phyloP scores from a whole-genome alignment of 2,797 vertebrate genomes.

The Paramormyrops hopkinsi region DNA sequence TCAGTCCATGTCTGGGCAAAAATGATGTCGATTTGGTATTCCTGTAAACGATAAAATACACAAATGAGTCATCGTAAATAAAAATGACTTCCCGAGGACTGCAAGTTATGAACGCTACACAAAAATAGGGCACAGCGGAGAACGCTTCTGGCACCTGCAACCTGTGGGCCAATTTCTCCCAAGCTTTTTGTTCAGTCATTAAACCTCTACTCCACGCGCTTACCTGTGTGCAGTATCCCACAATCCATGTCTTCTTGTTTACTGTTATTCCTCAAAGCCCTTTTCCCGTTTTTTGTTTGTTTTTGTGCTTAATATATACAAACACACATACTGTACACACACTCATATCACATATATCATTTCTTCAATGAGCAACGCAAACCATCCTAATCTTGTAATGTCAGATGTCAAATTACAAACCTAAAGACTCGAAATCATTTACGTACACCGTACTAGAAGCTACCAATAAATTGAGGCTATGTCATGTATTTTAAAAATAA shows the following conservation, averaged over 20 bases:
- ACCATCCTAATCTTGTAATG: background rate
- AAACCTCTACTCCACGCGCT: background rate
- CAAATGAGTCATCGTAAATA: background rate
- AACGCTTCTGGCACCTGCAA: background rate
- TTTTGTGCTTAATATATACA: background rate
- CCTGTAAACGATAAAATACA: constrained; percentile 60
- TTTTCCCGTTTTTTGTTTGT: background rate
- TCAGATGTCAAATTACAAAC: background rate
- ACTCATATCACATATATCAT: background rate
- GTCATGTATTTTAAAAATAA: background rate
- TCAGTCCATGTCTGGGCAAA: constrained; percentile 91
- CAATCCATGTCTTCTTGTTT: background rate
- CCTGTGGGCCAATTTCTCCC: background rate
- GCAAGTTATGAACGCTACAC: background rate
- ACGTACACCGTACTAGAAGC: background rate
- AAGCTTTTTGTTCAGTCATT: background rate
- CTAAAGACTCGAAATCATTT: background rate
- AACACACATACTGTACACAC: background rate
- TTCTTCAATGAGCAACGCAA: background rate
- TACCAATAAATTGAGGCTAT: background rate
- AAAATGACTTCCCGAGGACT: background rate
- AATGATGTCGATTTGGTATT: constrained; percentile 94
- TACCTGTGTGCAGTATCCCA: background rate
- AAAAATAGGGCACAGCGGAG: background rate
- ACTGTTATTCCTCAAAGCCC: background rate